A percentile compares a stretch with the other conserved stretches of the same genome.
Evolutionary conservation across 2,113 vertebrate genomes (phyloP).

Genomic region (Hemichromis elongatus): DNA sequence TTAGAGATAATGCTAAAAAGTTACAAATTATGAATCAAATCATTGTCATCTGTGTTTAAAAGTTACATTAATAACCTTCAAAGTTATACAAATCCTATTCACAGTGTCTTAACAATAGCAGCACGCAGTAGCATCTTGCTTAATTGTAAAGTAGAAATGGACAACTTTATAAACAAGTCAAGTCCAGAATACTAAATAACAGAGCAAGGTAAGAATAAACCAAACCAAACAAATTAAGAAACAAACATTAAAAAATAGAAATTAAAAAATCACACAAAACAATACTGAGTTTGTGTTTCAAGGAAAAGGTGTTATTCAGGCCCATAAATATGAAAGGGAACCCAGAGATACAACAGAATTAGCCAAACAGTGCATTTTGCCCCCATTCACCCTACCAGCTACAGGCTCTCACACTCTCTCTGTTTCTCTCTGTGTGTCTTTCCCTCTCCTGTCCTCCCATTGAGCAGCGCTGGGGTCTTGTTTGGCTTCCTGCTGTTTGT

Average conservation of each 20-base stretch:
- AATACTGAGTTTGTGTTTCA: neutral
- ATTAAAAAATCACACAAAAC: neutral
- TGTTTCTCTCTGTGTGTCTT: neutral
- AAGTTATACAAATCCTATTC: no score
- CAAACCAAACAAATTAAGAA: neutral
- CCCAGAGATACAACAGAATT: neutral
- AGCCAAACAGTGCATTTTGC: neutral
- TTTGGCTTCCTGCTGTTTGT: constrained; percentile 77
- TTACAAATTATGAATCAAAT: neutral
- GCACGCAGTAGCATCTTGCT: neutral
- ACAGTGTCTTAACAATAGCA: neutral
- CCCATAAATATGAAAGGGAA: neutral
- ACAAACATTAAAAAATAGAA: neutral
- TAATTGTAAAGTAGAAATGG: neutral
- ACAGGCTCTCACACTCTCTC: neutral
- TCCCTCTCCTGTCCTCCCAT: constrained; percentile 52
- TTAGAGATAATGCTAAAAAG: neutral
- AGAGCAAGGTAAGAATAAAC: neutral
- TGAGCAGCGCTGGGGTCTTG: constrained; percentile 56
- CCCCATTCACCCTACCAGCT: neutral
- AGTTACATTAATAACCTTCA: neutral
- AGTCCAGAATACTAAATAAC: neutral
- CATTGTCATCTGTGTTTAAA: neutral
- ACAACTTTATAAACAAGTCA: neutral
- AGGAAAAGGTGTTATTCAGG: neutral